Conservation (phyloP, 2,797 vertebrate species). For the Crenichthys baileyi region DNA sequence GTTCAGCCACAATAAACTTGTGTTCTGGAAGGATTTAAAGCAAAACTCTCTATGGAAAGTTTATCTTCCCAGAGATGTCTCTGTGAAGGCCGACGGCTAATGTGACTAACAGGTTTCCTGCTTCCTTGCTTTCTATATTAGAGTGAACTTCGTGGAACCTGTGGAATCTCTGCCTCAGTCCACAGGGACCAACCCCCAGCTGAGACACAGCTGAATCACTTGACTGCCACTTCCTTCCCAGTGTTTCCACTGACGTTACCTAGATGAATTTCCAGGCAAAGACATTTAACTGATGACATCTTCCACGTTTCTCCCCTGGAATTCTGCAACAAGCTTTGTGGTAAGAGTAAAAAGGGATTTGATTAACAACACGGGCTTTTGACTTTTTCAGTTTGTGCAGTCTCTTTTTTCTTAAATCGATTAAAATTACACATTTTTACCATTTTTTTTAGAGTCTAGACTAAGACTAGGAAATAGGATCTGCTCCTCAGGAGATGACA, state of each 20-base stretch:
- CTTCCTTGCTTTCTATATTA: constrained; percentile 11
- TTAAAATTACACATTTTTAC: no score
- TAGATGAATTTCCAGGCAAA: neutral
- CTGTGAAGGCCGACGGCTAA: constrained; percentile 21
- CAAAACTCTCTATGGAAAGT: constrained; percentile 2
- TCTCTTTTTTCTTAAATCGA: neutral
- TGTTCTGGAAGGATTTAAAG: neutral
- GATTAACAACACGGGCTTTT: neutral
- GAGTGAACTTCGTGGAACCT: constrained; percentile 41
- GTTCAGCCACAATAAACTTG: neutral
- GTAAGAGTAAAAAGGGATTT: neutral
- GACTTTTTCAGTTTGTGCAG: no score
- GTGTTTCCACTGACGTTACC: constrained; percentile 49
- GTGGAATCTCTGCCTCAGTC: constrained; percentile 27
- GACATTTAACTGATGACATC: constrained; percentile 5
- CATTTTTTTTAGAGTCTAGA: no score
- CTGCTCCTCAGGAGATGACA: no score
- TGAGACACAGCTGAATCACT: constrained; percentile 35
- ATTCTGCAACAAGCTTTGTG: neutral
- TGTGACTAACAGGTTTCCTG: constrained; percentile 58
- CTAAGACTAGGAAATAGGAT: no score
- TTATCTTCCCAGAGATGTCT: constrained; percentile 12
- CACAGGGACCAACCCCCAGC: constrained; percentile 34
- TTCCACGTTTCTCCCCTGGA: no score
- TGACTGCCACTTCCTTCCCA: constrained; percentile 18